Conservation (phyloP, 2,888 invertebrate genomes). For the Idaea dimidiata region DNA sequence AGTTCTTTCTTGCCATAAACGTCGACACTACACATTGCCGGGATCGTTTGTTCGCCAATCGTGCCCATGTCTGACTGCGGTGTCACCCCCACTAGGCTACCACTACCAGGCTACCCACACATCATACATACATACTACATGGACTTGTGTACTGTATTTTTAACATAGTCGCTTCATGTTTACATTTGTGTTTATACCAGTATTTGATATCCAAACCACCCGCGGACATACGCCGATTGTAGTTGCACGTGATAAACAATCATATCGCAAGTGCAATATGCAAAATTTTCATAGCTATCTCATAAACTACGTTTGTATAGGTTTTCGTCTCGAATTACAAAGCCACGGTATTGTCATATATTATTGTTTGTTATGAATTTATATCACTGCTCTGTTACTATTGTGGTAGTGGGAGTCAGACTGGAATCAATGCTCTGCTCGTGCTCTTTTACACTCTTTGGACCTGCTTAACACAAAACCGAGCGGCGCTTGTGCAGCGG, state of each 20-base stretch:
- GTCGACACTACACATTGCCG: background rate
- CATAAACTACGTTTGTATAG: background rate
- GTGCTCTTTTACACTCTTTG: too few species aligned
- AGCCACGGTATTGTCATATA: background rate
- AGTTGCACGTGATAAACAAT: background rate
- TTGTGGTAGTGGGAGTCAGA: background rate
- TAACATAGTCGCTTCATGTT: conserved; percentile 33
- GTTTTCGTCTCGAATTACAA: background rate
- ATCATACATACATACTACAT: conserved; percentile 27
- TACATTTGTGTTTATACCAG: conserved; percentile 23
- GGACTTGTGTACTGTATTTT: conserved; percentile 28
- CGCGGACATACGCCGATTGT: background rate
- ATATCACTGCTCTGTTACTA: background rate
- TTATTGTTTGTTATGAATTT: background rate
- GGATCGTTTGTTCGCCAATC: background rate
- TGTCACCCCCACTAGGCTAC: background rate
- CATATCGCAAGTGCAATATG: background rate
- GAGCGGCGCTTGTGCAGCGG: too few species aligned
- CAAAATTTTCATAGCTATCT: background rate
- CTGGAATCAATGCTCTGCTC: too few species aligned
- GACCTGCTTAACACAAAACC: too few species aligned
- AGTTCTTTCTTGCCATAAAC: background rate
- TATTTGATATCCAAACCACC: conserved; percentile 7
- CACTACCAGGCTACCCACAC: background rate
- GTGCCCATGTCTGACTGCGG: background rate